phyloP scores from a whole-genome alignment of 2,113 vertebrate species.

The Athene cunicularia region DNA sequence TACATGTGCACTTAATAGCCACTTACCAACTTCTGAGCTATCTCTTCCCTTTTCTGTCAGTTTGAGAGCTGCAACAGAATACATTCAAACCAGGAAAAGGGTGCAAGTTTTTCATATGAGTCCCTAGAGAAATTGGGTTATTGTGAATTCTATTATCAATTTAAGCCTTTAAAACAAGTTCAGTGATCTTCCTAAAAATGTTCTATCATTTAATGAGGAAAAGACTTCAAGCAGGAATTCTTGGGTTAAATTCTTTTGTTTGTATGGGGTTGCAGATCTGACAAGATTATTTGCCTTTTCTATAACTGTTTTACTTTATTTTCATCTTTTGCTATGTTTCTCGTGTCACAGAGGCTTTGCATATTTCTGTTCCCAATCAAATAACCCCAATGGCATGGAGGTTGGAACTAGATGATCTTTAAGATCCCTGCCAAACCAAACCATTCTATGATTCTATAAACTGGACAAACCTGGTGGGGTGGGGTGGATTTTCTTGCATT shows the following conservation, averaged over 20 bases:
- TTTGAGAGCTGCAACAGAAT: constrained; percentile 49
- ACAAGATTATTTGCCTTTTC: not conserved
- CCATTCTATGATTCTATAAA: not conserved
- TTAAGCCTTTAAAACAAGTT: not conserved
- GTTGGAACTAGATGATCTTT: too few relatives aligned
- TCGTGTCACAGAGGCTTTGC: not conserved
- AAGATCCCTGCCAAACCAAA: too few relatives aligned
- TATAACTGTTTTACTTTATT: not conserved
- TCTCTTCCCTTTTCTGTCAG: not conserved
- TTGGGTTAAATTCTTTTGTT: constrained; percentile 37
- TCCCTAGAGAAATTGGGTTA: not conserved
- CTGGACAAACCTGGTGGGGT: not conserved
- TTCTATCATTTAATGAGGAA: not conserved
- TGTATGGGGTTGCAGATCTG: constrained; percentile 38
- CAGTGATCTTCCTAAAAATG: not conserved
- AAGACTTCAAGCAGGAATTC: not conserved
- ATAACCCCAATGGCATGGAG: not conserved
- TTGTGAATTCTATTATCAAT: not conserved
- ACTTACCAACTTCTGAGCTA: not conserved
- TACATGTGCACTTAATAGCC: not conserved
- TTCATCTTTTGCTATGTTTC: not conserved
- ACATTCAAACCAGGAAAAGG: constrained; percentile 45
- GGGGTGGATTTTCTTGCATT: not conserved
- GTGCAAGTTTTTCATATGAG: not conserved
- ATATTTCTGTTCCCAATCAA: not conserved